phyloP scores from a whole-genome alignment of 2,888 invertebrate genomes.

The Conus canariensis region DNA sequence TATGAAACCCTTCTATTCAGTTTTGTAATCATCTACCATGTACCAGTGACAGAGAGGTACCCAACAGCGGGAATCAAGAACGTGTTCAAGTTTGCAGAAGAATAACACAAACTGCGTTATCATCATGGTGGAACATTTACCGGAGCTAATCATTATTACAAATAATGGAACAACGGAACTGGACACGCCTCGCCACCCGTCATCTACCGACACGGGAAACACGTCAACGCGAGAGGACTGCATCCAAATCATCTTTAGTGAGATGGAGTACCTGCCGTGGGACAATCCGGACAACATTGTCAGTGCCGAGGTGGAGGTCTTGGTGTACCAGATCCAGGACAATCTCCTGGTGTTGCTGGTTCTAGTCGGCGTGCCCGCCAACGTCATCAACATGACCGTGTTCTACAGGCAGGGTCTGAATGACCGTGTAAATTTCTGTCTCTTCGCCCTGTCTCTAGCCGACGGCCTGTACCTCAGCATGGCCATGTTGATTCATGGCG shows the following conservation, averaged over 20 bases:
- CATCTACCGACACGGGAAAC: background rate
- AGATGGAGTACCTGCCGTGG: slow-evolving; percentile 11
- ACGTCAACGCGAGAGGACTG: background rate
- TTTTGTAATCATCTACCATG: too few species aligned
- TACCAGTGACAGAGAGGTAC: too few species aligned
- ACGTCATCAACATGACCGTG: slow-evolving; percentile 27
- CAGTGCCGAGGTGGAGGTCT: background rate
- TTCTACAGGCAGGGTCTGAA: background rate
- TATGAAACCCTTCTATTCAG: too few species aligned
- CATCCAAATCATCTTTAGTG: background rate
- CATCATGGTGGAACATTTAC: too few species aligned
- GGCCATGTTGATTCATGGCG: background rate
- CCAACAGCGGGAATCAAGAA: too few species aligned
- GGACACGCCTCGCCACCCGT: too few species aligned
- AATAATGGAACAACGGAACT: too few species aligned
- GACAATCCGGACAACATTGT: slow-evolving; percentile 6
- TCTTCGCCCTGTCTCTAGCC: slow-evolving; percentile 1
- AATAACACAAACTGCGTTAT: too few species aligned
- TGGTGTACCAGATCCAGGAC: background rate
- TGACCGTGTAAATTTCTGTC: slow-evolving; percentile 17
- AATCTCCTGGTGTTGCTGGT: background rate
- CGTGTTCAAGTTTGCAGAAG: too few species aligned
- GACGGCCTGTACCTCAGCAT: background rate
- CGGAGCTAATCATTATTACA: too few species aligned
- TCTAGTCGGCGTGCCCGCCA: background rate